A percentile compares a stretch with the other conserved stretches of the same genome.
These are phyloP conservation scores for Dreissena rostriformis DNA, from an alignment of 1,140 invertebrate genomes.

Conservation along the genomic window DNA sequence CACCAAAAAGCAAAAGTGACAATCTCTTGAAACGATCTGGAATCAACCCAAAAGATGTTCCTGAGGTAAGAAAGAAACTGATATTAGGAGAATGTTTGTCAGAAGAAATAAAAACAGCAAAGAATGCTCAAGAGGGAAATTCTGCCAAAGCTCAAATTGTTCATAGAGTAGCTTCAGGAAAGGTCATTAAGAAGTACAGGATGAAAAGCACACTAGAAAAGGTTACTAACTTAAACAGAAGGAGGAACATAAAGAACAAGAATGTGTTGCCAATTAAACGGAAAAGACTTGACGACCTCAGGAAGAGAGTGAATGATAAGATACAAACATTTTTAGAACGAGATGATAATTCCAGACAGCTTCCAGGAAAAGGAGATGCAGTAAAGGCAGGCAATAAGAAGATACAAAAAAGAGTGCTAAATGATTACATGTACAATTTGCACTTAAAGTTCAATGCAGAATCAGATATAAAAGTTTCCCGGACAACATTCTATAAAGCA, in stretches of 20 bases:
- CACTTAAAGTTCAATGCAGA: background rate
- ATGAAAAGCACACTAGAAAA: constrained; percentile 19
- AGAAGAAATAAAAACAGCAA: constrained; percentile 24
- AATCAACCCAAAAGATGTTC: constrained; percentile 2
- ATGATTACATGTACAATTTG: constrained; percentile 5
- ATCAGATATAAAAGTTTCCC: background rate
- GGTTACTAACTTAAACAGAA: constrained; percentile 1
- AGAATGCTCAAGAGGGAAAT: background rate
- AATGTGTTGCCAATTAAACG: background rate
- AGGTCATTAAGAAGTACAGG: constrained; percentile 21
- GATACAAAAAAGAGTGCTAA: constrained; percentile 3
- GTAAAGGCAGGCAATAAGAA: background rate
- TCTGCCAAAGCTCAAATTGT: constrained; percentile 1
- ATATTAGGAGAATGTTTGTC: constrained; percentile 1
- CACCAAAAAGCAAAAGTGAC: constrained; percentile 35
- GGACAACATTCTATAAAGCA: background rate
- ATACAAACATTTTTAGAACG: background rate
- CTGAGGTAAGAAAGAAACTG: constrained; percentile 24
- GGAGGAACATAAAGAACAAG: background rate
- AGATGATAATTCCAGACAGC: constrained; percentile 4
- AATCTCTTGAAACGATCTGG: constrained; percentile 4
- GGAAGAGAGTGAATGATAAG: background rate
- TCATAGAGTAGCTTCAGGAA: constrained; percentile 3
- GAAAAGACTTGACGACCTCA: background rate
- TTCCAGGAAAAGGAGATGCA: constrained; percentile 8